Evolutionary conservation across 2,888 invertebrate genomes (phyloP).

Genomic region (Quadriops clusia): DNA sequence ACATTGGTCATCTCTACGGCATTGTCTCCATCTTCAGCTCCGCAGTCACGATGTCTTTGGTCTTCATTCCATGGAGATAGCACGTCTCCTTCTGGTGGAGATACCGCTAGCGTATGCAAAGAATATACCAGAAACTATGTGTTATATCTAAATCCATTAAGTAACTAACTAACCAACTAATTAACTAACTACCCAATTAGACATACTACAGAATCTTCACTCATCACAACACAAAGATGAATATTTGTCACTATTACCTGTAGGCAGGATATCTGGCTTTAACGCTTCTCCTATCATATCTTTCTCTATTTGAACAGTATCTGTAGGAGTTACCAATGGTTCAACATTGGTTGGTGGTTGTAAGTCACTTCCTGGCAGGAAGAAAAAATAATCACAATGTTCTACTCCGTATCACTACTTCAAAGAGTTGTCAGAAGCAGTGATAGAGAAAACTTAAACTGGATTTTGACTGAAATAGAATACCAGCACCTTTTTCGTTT

Average conservation of each 20-base stretch:
- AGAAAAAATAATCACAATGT: too few species aligned
- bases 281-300: constrained; percentile 11
- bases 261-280: constrained; percentile 14
- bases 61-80: constrained; percentile 17
- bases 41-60: constrained; percentile 10
- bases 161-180: constrained; percentile 10
- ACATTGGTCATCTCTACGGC: constrained; percentile 9
- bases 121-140: constrained; percentile 24
- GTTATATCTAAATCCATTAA: constrained; percentile 23
- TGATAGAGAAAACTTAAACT: too few species aligned
- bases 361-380: too few species aligned
- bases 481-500: too few species aligned
- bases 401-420: too few species aligned
- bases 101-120: constrained; percentile 24
- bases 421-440: too few species aligned
- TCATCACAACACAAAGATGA: neutral
- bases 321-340: constrained; percentile 6
- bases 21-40: constrained; percentile 11
- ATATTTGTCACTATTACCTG: constrained; percentile 20
- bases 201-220: neutral
- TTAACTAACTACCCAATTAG: neutral
- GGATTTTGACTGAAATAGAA: too few species aligned
- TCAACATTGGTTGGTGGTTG: too few species aligned
- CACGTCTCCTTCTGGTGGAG: constrained; percentile 19
- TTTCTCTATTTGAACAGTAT: constrained; percentile 8